Evolutionary conservation across 2,797 vertebrate genomes (phyloP), one percentile per base, ranked within the genome.

Genomic region (Epinephelus coioides): DNA sequence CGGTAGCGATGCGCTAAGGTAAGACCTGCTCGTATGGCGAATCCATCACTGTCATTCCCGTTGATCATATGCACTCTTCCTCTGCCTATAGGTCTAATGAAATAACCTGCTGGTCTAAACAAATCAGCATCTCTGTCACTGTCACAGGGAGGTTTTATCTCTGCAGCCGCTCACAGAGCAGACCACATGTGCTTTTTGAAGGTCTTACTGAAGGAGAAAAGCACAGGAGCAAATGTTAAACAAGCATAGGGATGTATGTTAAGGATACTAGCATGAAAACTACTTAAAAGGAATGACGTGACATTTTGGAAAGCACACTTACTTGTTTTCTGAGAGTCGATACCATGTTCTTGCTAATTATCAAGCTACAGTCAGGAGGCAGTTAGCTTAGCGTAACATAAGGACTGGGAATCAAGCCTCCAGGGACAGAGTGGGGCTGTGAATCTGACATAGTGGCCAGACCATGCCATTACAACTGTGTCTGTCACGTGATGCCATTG

Each of bases 41-140:
- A 93, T 94, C 91, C 78, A 90, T 94, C 93, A 92, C 80, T 88
- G 86, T 84, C 89, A 85, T 53, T 68, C 72, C 81, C 9, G 44
- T 79, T 79, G 85, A 90, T 92, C 81, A 84, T 86, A 80, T 66
- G 44, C 19, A 23, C 79, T 92, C 82, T 81, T 84, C 85, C 68
- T 75, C 72, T 85, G 79, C 74, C 75, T 46, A 65, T 77, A 74
- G 44, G 12, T 92, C 75, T 92, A 89, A 92, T 94, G 79, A 93
- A 93, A 94, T 88, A 87, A 88, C 78, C 90, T 81, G 86, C 86
- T 83, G 79, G 76, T 80, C 85, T 86, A 78, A 90, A 90, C 90
- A 85, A 88, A 93, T 91, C 79, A 83, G 70, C 86, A 50, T 88
- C 73, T 92, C 74, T 65, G 87, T 95, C 90, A 91, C 72, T 89